Conservation (phyloP, 2,888 invertebrate genomes). For the Elgonia sp. region DNA sequence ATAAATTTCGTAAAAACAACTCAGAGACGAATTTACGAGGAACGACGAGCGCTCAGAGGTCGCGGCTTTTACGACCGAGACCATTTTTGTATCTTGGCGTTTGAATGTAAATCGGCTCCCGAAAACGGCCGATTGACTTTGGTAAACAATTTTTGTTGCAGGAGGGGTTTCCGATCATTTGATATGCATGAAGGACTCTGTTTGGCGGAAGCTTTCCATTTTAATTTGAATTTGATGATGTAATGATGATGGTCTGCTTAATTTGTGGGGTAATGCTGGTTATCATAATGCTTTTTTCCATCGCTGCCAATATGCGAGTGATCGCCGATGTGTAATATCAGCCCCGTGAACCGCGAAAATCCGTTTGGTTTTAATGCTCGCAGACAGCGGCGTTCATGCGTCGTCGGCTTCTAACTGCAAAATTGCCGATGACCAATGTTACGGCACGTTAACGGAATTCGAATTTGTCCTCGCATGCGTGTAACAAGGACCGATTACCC, state of each 20-base stretch:
- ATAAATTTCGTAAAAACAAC: conserved; percentile 64
- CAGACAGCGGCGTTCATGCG: conserved; percentile 76
- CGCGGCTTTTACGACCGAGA: conserved; percentile 11
- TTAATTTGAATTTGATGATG: conserved; percentile 48
- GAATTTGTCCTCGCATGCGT: conserved; percentile 76
- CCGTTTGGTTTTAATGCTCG: conserved; percentile 76
- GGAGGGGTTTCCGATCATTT: not conserved
- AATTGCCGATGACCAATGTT: conserved; percentile 80
- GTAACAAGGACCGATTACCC: conserved; percentile 65
- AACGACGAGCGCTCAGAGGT: conserved; percentile 13
- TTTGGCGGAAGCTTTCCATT: not conserved
- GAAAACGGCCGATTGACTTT: conserved; percentile 14
- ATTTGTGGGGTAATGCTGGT: conserved; percentile 38
- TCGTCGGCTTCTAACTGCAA: conserved; percentile 77
- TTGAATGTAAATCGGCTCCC: conserved; percentile 42
- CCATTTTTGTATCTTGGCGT: conserved; percentile 46
- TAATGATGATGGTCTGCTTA: conserved; percentile 27
- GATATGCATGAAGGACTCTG: conserved; percentile 23
- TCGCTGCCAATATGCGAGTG: not conserved
- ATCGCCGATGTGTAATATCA: conserved; percentile 61
- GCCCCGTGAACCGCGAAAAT: conserved; percentile 78
- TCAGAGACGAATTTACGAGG: conserved; percentile 44
- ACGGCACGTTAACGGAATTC: conserved; percentile 77
- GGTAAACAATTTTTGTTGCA: conserved; percentile 33
- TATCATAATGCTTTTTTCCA: conserved; percentile 27